Evolutionary conservation across 2,797 vertebrate species (phyloP).

Genomic region (Threskiornis aethiopicus): DNA sequence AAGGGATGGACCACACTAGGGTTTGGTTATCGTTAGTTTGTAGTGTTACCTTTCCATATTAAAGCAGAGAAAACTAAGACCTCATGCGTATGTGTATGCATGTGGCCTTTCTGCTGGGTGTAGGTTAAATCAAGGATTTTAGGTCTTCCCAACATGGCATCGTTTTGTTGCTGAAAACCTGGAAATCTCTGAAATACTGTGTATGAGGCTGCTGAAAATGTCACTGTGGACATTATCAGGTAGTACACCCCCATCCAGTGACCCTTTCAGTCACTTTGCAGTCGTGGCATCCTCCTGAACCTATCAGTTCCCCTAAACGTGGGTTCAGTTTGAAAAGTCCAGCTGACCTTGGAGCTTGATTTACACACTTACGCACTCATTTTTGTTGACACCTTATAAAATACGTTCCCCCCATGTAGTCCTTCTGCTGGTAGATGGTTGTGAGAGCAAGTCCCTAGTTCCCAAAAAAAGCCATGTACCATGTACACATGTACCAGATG

Average conservation of each 20-base stretch:
- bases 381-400: neutral
- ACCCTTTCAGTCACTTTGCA: neutral
- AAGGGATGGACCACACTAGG: neutral
- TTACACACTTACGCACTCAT: rapidly evolving
- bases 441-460: neutral
- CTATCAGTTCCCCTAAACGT: neutral
- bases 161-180: neutral
- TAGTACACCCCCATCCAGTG: neutral
- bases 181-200: neutral
- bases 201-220: neutral
- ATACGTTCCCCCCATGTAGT: neutral
- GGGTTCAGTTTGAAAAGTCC: neutral
- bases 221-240: neutral
- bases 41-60: neutral
- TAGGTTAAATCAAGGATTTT: neutral
- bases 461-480: neutral
- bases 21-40: neutral
- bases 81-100: rapidly evolving
- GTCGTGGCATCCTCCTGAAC: neutral
- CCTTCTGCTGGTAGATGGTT: neutral
- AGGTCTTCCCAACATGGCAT: neutral
- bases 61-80: neutral
- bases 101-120: neutral
- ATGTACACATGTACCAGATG: neutral
- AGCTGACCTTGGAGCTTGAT: neutral